phyloP scores from a whole-genome alignment of 2,113 vertebrate species.

The Plectropomus leopardus region DNA sequence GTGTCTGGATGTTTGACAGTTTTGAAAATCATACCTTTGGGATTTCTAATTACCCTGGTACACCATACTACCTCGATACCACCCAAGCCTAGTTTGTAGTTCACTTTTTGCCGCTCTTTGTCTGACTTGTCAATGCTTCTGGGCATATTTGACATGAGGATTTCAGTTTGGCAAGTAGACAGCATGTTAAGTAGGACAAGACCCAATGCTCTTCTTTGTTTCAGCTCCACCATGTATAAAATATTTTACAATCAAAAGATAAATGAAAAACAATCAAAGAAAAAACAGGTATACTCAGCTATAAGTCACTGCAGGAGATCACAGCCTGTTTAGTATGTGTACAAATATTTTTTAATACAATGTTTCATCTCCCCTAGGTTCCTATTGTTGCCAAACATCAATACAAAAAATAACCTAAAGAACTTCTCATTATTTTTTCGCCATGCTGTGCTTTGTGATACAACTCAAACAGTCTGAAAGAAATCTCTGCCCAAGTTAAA shows the following conservation, averaged over 20 bases:
- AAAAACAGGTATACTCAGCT: neutral
- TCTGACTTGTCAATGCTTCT: constrained; percentile 10
- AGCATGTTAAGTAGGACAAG: constrained; percentile 18
- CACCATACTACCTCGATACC: too few species aligned
- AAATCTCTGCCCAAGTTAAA: constrained; percentile 32
- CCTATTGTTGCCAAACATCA: constrained; percentile 40
- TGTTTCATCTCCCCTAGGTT: neutral
- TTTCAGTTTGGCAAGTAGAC: constrained; percentile 4
- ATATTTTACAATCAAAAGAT: neutral
- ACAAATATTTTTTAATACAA: neutral
- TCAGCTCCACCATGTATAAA: neutral
- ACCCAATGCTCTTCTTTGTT: neutral
- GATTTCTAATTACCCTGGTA: too few species aligned
- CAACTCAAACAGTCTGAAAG: constrained; percentile 32
- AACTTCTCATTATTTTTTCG: constrained; percentile 63
- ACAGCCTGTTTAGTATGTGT: constrained; percentile 27
- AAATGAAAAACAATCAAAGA: constrained; percentile 6
- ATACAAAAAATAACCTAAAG: constrained; percentile 25
- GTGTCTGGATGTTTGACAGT: too few species aligned
- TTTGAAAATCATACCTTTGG: too few species aligned
- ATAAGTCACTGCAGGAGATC: constrained; percentile 16
- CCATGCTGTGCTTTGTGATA: constrained; percentile 54
- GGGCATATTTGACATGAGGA: constrained; percentile 17
- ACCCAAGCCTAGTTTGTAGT: neutral
- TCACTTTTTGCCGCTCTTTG: constrained; percentile 22